Evolutionary conservation across 1,140 invertebrate genomes (phyloP).

Genomic region (Ptiloglossa arizonensis): DNA sequence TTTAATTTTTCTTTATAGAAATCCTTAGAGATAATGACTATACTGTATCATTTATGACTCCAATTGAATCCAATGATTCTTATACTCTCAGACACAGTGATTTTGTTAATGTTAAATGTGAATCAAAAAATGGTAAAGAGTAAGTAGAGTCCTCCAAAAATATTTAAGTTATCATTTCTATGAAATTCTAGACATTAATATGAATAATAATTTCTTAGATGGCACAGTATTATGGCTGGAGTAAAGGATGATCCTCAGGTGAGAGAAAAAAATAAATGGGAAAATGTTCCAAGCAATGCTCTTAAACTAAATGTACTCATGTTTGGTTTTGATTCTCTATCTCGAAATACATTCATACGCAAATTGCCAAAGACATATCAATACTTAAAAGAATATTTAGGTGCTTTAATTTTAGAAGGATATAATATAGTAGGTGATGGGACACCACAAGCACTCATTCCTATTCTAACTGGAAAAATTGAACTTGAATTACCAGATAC

Average conservation of each 20-base stretch:
- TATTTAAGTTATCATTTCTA: neutral
- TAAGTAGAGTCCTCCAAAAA: slow-evolving; percentile 66
- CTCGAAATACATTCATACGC: slow-evolving; percentile 92
- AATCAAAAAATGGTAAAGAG: slow-evolving; percentile 80
- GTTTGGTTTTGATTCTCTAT: slow-evolving; percentile 95
- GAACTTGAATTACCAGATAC: slow-evolving; percentile 94
- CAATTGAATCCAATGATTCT: slow-evolving; percentile 82
- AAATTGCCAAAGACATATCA: slow-evolving; percentile 91
- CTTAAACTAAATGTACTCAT: slow-evolving; percentile 91
- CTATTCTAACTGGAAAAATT: slow-evolving; percentile 93
- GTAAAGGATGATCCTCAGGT: slow-evolving; percentile 81
- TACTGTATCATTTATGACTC: slow-evolving; percentile 79
- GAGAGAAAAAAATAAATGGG: slow-evolving; percentile 80
- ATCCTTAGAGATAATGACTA: slow-evolving; percentile 85
- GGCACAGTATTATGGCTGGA: slow-evolving; percentile 84
- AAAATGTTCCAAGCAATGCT: slow-evolving; percentile 79
- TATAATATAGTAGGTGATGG: slow-evolving; percentile 98
- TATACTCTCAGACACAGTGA: slow-evolving; percentile 86
- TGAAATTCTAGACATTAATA: neutral
- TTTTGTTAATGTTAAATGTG: slow-evolving; percentile 85
- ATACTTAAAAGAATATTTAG: slow-evolving; percentile 88
- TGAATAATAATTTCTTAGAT: slow-evolving; percentile 75
- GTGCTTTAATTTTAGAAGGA: slow-evolving; percentile 88
- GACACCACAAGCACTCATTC: slow-evolving; percentile 95
- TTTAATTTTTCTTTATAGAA: slow-evolving; percentile 80